Evolutionary conservation across 2,888 invertebrate species (phyloP), one percentile per base, ranked within the genome.

Genomic region (Caenorhabditis sp.): DNA sequence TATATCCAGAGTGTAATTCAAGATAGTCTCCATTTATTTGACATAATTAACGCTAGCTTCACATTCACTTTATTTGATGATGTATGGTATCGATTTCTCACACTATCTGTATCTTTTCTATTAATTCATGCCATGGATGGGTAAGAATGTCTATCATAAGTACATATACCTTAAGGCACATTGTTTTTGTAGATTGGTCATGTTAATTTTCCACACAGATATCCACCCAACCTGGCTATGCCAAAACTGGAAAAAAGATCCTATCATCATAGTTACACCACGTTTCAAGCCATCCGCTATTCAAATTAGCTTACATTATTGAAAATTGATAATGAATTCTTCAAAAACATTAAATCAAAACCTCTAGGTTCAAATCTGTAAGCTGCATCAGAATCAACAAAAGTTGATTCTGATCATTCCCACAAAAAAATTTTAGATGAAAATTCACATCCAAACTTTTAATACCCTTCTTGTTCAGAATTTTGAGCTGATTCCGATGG

Each of bases 1-100:
- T 73, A 66, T 27, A 69, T 69, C 27, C 68, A 73, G 66, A 73
- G 73, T 56, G 73, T 73, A 17, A 52, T 66, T 50, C 73, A 73
- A 27, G 73, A 73, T 68, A 64, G 62, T 50, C 63, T 73, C 21
- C 73, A 69, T 50, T 43, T 69, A 53, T 67, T 73, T 59, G 73
- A 73, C 60, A 73, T 73, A 65, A 54, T 73, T 54, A 73, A 73
- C 50, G 68, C 68, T 59, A 69, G 65, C 26, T 59, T 73, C 20
- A 52, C 68, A 27, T 73, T 59, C 60, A 73, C 68, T 59, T 53
- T 73, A 56, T 68, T 66, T 52, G 59, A 61, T 23, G 66, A 53
- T 25, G 20, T 66, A n/a, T 73, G 73, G 73, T 73, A 63, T 64
- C 65, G 66, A 57, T 73, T 73, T 62, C 17, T 73, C 23, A 68